Percentiles rank a stretch among this genome's conserved stretches.
Conservation (phyloP, 2,797 vertebrate species). For the Antrozous pallidus region DNA sequence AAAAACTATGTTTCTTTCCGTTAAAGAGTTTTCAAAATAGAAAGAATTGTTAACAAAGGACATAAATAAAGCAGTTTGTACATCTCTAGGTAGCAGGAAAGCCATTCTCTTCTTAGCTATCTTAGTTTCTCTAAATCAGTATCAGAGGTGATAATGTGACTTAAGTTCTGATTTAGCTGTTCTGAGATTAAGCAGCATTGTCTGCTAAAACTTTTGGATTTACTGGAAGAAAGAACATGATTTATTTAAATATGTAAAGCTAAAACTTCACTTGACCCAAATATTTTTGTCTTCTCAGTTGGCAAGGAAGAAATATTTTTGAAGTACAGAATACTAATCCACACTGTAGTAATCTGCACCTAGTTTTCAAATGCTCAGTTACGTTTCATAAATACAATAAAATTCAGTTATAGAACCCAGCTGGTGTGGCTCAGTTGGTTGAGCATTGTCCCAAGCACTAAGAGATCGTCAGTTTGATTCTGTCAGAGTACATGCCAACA, state of each 20-base stretch:
- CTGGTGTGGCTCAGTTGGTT: too few species aligned
- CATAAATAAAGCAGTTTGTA: background rate
- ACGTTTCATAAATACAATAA: constrained; percentile 20
- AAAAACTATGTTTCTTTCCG: background rate
- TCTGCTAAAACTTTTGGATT: background rate
- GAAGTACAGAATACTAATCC: constrained; percentile 12
- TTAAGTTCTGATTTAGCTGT: background rate
- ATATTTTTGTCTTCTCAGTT: background rate
- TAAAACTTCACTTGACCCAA: background rate
- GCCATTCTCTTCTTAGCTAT: background rate
- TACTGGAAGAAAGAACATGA: background rate
- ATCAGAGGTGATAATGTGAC: background rate
- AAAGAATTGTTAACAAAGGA: background rate
- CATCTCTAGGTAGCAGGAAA: background rate
- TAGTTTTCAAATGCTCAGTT: constrained; percentile 5
- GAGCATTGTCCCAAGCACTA: too few species aligned
- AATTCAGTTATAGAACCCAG: background rate
- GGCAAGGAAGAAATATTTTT: background rate
- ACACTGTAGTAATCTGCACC: background rate
- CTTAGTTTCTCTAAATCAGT: background rate
- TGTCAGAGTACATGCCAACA: too few species aligned
- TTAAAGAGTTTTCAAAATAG: background rate
- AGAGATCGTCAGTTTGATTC: too few species aligned
- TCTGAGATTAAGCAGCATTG: background rate
- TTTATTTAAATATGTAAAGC: constrained; percentile 31